Evolutionary conservation across 2,888 invertebrate species (phyloP).

Genomic region (Pyrrhosoma nymphula): DNA sequence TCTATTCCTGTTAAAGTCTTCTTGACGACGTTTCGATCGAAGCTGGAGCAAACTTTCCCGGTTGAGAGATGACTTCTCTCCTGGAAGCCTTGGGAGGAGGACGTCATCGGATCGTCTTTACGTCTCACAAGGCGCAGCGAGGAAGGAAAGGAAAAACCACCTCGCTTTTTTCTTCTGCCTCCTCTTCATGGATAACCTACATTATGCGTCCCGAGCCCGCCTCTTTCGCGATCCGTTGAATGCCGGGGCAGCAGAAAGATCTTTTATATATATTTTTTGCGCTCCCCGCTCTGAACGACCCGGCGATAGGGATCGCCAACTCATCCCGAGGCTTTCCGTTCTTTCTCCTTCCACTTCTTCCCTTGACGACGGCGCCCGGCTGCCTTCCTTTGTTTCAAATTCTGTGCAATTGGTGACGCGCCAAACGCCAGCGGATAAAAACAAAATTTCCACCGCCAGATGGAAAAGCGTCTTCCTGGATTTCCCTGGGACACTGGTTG

Average conservation of each 20-base stretch:
- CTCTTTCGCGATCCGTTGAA: neutral
- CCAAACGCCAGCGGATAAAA: neutral
- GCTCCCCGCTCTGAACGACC: neutral
- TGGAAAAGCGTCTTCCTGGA: neutral
- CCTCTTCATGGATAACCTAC: neutral
- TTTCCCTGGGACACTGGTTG: neutral
- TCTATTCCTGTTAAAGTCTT: too few relatives aligned
- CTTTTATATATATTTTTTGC: neutral
- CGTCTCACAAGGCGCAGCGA: neutral
- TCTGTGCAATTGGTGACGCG: neutral
- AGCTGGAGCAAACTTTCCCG: neutral
- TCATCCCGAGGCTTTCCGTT: neutral
- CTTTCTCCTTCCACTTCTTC: neutral
- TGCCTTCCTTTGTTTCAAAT: neutral
- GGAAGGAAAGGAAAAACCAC: neutral
- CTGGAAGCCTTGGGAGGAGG: neutral
- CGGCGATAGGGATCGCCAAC: neutral
- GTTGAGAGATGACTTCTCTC: neutral
- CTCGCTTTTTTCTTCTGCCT: neutral
- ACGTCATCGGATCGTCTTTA: neutral
- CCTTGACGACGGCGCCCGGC: neutral
- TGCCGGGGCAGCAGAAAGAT: neutral
- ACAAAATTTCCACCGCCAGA: neutral
- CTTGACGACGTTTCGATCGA: neutral
- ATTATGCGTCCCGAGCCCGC: neutral